phyloP scores from a whole-genome alignment of 2,797 vertebrate species.

The Botia almorhae region DNA sequence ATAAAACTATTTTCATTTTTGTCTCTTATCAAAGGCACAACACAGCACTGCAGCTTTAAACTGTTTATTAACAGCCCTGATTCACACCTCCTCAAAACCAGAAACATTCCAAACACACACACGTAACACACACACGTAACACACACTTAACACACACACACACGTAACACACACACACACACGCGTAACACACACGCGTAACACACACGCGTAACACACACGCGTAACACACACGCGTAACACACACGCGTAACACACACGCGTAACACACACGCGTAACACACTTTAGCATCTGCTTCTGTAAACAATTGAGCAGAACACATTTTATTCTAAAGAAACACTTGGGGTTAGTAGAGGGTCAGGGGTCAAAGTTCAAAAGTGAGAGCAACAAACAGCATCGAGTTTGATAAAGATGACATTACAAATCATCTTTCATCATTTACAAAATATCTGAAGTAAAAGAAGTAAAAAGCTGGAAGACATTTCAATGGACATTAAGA shows the following conservation, averaged over 20 bases:
- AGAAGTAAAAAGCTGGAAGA: constrained; percentile 11
- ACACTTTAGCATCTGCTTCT: not conserved
- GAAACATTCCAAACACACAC: constrained; percentile 2
- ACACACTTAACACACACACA: too few relatives aligned
- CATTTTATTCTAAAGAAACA: not conserved
- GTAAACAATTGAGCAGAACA: constrained; percentile 3
- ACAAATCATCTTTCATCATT: not conserved
- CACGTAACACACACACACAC: too few relatives aligned
- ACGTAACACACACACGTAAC: too few relatives aligned
- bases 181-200: too few relatives aligned
- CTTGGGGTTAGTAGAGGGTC: not conserved
- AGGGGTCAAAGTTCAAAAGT: not conserved
- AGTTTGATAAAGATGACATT: too few relatives aligned
- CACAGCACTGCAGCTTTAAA: constrained; percentile 10
- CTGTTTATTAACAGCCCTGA: constrained; percentile 47
- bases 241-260: too few relatives aligned
- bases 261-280: too few relatives aligned
- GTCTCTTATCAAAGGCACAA: not conserved
- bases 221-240: too few relatives aligned
- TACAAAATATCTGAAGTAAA: not conserved
- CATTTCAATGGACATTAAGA: not conserved
- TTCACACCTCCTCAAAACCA: constrained; percentile 15
- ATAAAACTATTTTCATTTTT: not conserved
- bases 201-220: too few relatives aligned
- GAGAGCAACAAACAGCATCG: not conserved